These are phyloP conservation scores for Dynastes maya DNA, from an alignment of 2,888 invertebrate genomes.

Conservation along the genomic window DNA sequence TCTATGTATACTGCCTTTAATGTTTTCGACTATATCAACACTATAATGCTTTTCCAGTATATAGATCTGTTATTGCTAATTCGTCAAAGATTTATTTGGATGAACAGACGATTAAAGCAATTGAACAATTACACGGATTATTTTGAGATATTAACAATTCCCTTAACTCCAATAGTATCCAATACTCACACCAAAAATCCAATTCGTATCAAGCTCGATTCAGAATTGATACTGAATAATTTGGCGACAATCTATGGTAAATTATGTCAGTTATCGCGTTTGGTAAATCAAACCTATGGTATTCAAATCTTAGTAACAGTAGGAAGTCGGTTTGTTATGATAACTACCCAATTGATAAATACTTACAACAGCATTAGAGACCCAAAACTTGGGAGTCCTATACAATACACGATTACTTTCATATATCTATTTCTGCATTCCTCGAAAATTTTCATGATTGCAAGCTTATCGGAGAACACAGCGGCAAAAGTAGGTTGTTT, in stretches of 20 bases:
- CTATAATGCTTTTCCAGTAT: conserved; percentile 59
- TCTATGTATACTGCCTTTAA: conserved; percentile 57
- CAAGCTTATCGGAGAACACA: conserved; percentile 56
- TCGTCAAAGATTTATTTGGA: conserved; percentile 57
- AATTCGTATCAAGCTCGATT: background rate
- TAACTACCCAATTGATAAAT: conserved; percentile 57
- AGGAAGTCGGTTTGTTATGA: conserved; percentile 56
- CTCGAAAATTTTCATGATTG: conserved; percentile 57
- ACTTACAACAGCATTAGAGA: conserved; percentile 55
- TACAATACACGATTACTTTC: conserved; percentile 51
- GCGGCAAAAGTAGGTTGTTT: conserved; percentile 51
- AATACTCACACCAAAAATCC: background rate
- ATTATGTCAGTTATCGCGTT: conserved; percentile 54
- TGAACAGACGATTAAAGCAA: conserved; percentile 54
- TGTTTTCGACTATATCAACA: conserved; percentile 58
- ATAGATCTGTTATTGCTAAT: conserved; percentile 56
- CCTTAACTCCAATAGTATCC: conserved; percentile 15
- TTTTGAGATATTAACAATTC: background rate
- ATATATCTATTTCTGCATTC: conserved; percentile 57
- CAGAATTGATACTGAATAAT: conserved; percentile 10
- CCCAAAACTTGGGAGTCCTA: conserved; percentile 42
- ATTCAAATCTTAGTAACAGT: conserved; percentile 56
- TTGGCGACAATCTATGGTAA: conserved; percentile 55
- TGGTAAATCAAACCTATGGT: conserved; percentile 56
- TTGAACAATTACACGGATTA: background rate